phyloP scores from a whole-genome alignment of 2,113 vertebrate genomes.

The Bubo scandiacus region DNA sequence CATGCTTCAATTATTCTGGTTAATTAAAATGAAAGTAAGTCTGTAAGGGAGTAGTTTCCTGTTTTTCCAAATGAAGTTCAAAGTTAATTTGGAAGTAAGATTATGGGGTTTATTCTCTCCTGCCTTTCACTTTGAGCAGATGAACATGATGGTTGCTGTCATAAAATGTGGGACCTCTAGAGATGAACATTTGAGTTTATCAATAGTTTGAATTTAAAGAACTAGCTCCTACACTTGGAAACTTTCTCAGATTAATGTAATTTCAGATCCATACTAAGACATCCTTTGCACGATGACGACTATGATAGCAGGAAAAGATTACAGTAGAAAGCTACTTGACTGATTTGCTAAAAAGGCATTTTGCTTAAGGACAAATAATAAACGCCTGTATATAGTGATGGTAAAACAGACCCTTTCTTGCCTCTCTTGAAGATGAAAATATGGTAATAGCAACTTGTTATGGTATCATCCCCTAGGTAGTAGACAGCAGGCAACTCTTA shows the following conservation, averaged over 20 bases:
- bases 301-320: not conserved
- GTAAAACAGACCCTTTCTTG: not conserved
- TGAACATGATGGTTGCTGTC: not conserved
- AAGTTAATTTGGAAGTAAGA: not conserved
- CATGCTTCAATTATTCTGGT: slow-evolving; percentile 41
- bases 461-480: not conserved
- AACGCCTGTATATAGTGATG: not conserved
- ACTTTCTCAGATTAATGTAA: not conserved
- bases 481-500: not conserved
- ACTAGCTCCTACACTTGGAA: not conserved
- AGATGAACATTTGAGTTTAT: not conserved
- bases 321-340: not conserved
- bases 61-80: not conserved
- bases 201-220: not conserved
- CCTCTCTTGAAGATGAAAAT: not conserved
- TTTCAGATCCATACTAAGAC: not conserved
- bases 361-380: not conserved
- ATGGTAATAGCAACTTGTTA: not conserved
- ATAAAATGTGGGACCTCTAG: not conserved
- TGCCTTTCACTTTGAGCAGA: not conserved
- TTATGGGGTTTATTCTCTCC: not conserved
- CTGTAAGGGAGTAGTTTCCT: not conserved
- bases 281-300: not conserved
- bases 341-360: not conserved
- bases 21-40: slow-evolving; percentile 31